Percentiles rank a stretch among this genome's conserved stretches.
These are phyloP conservation scores for Notolepis coatsorum DNA, from an alignment of 2,797 vertebrate species.

Conservation along the genomic window DNA sequence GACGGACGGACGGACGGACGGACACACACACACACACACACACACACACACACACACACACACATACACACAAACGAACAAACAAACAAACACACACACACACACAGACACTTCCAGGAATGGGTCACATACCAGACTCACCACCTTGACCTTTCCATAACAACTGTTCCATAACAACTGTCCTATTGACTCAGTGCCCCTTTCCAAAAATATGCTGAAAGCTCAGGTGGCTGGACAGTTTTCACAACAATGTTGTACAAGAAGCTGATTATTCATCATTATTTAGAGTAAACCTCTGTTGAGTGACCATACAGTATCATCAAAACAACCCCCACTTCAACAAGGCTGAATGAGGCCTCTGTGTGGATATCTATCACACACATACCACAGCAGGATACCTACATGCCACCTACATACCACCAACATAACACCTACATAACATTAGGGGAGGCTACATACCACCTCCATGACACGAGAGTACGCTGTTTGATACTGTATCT, in stretches of 20 bases:
- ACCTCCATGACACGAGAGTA: background rate
- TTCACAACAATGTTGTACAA: background rate
- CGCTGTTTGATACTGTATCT: too few species aligned
- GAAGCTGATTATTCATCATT: conserved; percentile 8
- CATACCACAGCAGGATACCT: conserved; percentile 61
- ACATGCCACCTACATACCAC: conserved; percentile 59
- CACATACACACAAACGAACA: background rate
- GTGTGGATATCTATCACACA: conserved; percentile 54
- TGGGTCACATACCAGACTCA: conserved; percentile 6
- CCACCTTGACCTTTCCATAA: conserved; percentile 28
- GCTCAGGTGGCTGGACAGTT: background rate
- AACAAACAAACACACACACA: background rate
- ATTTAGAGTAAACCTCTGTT: background rate
- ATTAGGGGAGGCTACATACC: conserved; percentile 23
- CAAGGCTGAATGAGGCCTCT: conserved; percentile 53
- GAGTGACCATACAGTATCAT: conserved; percentile 17
- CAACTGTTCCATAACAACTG: conserved; percentile 46
- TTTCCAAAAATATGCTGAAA: conserved; percentile 1
- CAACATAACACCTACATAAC: conserved; percentile 37
- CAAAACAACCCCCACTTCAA: conserved; percentile 9
- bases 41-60: background rate
- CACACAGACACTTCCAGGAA: conserved; percentile 1
- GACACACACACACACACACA: background rate
- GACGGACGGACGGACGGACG: too few species aligned
- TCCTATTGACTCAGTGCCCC: conserved; percentile 36